Base-by-base conservation (phyloP, 2,888 invertebrate genomes). In the Lasioglossum zephyrum region DNA sequence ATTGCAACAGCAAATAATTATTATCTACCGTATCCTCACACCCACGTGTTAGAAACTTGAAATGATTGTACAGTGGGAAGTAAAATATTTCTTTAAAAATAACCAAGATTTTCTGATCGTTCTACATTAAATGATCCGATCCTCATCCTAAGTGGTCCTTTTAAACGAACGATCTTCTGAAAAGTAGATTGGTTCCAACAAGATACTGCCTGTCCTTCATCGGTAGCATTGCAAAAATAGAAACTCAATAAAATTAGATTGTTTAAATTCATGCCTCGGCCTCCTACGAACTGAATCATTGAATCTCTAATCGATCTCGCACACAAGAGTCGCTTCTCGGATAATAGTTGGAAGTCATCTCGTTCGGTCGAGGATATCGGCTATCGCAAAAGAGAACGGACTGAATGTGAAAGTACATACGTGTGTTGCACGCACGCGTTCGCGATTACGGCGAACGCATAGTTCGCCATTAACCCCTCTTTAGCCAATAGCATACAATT, bases 391-490 rank as follows among this genome's bases (percentile, higher is more conserved):
- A 74, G 77, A 83, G 85, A 86, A 78, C 73, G 81, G 72, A 69
- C 72, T 83, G 82, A 84, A 91, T 81, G 91, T 87, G 90, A 91
- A 91, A 91, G 90, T 89, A 82, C 66, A 36, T 66, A 66, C 79
- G 73, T 60, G 81, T 73, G 69, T 66, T 53, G 80, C 49, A 82
- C 85, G 74, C 79, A 83, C 85, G 87, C 89, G 81, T 88, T 88
- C 80, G 82, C 88, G 89, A 91, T 92, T 92, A 91, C 86, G 76
- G 88, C 88, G 91, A 92, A 90, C 88, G 89, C 91, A 89, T 91
- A 89, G 90, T 89, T 90, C 86, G 88, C 90, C 84, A 90, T 94
- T 93, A 93, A 94, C 92, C 92, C 81, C 91, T 90, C 91, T 92
- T 92, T 90, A 91, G 87, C 85, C 91, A 92, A 92, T 91, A 90